Percentiles rank a stretch among this genome's conserved stretches.
Conservation (phyloP, 2,113 vertebrate species). For the Rissa tridactyla region DNA sequence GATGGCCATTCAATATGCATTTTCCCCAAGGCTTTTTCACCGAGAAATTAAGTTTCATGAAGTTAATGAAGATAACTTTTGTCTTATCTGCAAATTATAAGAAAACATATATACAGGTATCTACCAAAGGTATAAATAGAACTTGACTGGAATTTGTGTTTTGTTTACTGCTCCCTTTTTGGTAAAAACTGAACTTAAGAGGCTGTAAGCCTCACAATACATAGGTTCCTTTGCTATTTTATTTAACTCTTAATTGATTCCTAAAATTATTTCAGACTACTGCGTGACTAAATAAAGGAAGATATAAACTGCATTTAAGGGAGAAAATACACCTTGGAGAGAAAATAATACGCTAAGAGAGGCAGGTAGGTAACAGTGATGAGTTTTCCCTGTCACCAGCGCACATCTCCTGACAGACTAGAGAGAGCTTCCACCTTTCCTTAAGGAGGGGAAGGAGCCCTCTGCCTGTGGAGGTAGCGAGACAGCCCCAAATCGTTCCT, state of each 20-base stretch:
- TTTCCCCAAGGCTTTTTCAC: background rate
- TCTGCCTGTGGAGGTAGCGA: background rate
- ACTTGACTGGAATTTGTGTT: background rate
- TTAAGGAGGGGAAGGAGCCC: background rate
- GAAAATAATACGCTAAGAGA: background rate
- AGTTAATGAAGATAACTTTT: background rate
- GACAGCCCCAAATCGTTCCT: fast-evolving
- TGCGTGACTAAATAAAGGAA: background rate
- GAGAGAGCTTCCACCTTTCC: fast-evolving
- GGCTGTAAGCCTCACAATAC: fast-evolving
- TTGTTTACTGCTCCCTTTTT: background rate
- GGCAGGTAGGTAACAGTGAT: background rate
- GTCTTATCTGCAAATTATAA: background rate
- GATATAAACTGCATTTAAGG: background rate
- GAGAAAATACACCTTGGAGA: background rate
- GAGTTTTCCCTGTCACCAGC: background rate
- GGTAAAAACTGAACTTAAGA: background rate
- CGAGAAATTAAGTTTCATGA: background rate
- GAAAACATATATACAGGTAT: background rate
- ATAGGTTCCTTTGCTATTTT: background rate
- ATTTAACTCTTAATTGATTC: background rate
- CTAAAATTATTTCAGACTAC: background rate
- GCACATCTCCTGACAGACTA: fast-evolving
- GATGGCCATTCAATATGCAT: background rate
- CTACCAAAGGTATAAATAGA: background rate